phyloP scores from a whole-genome alignment of 2,888 invertebrate species.

The Dichetophora obliterata region DNA sequence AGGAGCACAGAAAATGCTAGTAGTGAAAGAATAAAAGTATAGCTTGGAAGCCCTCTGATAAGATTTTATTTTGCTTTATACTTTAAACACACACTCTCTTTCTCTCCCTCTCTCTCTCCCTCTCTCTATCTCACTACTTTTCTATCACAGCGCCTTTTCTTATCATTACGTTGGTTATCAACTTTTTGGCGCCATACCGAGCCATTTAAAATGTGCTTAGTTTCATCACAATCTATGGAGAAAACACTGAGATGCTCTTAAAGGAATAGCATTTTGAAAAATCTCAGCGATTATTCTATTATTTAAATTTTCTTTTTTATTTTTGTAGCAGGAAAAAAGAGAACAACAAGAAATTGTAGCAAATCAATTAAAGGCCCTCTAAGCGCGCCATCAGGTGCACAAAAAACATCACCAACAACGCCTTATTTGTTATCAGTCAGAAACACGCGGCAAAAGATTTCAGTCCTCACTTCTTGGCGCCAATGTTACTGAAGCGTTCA shows the following conservation, averaged over 20 bases:
- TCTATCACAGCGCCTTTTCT: neutral
- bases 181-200: neutral
- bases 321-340: neutral
- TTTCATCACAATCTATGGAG: neutral
- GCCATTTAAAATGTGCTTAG: too few species aligned
- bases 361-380: neutral
- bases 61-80: conserved; percentile 1
- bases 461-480: too few species aligned
- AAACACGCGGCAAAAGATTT: neutral
- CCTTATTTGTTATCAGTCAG: conserved; percentile 1
- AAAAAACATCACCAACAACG: neutral
- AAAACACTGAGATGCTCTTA: too few species aligned
- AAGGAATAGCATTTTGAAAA: neutral
- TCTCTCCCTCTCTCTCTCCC: neutral
- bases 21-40: neutral
- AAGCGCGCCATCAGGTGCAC: neutral
- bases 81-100: too few species aligned
- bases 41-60: conserved; percentile 13
- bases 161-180: neutral
- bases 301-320: neutral
- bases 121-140: neutral
- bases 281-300: neutral
- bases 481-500: too few species aligned
- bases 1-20: conserved; percentile 17
- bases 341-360: neutral